Evolutionary conservation across 1,140 invertebrate species (phyloP).

Genomic region (Meloidogyne floridensis): DNA sequence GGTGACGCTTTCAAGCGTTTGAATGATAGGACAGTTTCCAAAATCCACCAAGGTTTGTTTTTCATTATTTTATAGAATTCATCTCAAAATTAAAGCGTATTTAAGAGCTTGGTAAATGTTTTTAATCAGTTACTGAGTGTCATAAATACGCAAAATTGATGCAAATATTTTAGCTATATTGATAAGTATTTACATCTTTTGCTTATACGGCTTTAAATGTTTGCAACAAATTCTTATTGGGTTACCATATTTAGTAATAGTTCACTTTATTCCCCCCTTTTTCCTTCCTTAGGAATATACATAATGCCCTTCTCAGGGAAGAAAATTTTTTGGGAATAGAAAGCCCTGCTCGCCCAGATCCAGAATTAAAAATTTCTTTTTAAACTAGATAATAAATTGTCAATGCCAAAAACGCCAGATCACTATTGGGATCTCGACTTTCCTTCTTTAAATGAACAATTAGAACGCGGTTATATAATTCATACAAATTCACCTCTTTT

Average conservation of each 20-base stretch:
- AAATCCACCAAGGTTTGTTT: conserved; percentile 68
- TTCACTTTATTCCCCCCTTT: too few relatives aligned
- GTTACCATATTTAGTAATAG: too few relatives aligned
- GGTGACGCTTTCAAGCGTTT: conserved; percentile 80
- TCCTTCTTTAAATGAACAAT: conserved; percentile 43
- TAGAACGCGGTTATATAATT: conserved; percentile 31
- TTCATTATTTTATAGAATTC: too few relatives aligned
- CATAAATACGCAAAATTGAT: conserved; percentile 36
- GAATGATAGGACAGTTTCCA: conserved; percentile 81
- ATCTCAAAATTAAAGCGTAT: conserved; percentile 27
- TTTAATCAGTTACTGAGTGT: conserved; percentile 30
- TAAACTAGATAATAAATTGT: background rate
- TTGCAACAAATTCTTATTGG: background rate
- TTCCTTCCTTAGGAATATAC: too few relatives aligned
- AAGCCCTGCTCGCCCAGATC: too few relatives aligned
- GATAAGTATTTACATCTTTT: background rate
- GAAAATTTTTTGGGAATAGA: too few relatives aligned
- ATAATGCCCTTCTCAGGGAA: too few relatives aligned
- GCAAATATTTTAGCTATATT: background rate
- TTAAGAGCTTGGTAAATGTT: conserved; percentile 32
- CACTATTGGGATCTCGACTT: conserved; percentile 48
- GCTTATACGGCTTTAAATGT: background rate
- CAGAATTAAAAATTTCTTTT: too few relatives aligned
- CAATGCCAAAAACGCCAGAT: conserved; percentile 37
- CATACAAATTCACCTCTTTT: conserved; percentile 43